Evolutionary conservation across 2,113 vertebrate species (phyloP).

Genomic region (Sisor rabdophorus): DNA sequence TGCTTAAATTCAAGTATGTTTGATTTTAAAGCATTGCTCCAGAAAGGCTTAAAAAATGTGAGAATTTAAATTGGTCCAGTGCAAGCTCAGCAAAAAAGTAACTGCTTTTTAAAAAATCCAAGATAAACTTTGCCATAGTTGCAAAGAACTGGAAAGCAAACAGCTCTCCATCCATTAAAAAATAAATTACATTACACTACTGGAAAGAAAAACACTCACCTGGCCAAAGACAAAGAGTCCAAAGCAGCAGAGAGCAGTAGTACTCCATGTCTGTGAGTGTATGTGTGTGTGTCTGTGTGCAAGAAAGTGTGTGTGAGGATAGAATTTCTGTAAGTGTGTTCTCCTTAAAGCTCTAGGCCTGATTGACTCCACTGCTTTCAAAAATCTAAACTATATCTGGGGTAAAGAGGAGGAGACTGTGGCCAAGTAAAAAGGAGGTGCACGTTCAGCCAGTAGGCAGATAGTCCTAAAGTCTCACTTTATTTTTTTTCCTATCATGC

Average conservation of each 20-base stretch:
- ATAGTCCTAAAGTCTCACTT: constrained; percentile 18
- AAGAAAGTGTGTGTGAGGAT: constrained; percentile 55
- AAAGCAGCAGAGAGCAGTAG: constrained; percentile 78
- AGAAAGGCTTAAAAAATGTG: constrained; percentile 34
- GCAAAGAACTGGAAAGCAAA: not conserved
- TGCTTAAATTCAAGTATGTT: constrained; percentile 54
- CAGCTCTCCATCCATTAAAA: not conserved
- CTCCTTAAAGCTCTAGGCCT: constrained; percentile 67
- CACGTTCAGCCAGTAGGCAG: constrained; percentile 52
- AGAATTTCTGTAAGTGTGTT: constrained; percentile 60
- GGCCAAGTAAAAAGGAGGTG: constrained; percentile 71
- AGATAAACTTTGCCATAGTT: not conserved
- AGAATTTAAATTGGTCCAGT: not conserved
- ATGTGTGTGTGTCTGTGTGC: constrained; percentile 35
- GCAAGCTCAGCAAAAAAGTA: constrained; percentile 27
- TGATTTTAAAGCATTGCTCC: constrained; percentile 44
- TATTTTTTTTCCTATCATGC: not conserved
- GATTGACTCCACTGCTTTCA: constrained; percentile 66
- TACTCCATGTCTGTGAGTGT: constrained; percentile 77
- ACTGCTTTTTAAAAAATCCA: not conserved
- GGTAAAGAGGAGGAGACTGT: constrained; percentile 84
- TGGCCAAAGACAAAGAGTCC: constrained; percentile 76
- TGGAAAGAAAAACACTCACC: constrained; percentile 70
- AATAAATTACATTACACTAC: not conserved
- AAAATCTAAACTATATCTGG: constrained; percentile 72